Evolutionary conservation across 2,888 invertebrate genomes (phyloP).

Genomic region (Helobdella robusta): DNA sequence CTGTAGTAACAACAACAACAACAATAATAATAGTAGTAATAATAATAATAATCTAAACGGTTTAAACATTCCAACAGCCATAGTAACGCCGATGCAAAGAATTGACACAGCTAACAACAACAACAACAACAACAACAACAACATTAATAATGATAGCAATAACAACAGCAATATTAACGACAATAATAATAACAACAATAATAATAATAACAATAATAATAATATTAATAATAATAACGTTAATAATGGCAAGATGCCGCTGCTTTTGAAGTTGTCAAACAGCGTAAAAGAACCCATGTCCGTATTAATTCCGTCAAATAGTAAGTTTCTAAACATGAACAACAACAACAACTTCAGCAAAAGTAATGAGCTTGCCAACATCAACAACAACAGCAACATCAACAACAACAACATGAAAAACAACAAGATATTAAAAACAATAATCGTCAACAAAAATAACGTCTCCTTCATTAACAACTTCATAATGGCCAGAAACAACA

Average conservation of each 20-base stretch:
- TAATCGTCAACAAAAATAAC: background rate
- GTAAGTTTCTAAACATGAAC: background rate
- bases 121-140: background rate
- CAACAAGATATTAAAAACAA: background rate
- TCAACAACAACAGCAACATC: background rate
- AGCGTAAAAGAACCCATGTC: background rate
- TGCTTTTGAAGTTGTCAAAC: background rate
- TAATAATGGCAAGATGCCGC: background rate
- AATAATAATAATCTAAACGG: background rate
- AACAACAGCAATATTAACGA: background rate
- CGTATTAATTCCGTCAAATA: background rate
- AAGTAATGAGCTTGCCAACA: background rate
- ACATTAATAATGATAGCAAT: background rate
- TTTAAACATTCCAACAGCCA: conserved; percentile 19
- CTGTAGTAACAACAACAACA: background rate
- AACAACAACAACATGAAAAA: background rate
- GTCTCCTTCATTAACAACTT: background rate
- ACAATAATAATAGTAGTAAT: no score
- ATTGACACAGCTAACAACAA: background rate
- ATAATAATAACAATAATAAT: background rate
- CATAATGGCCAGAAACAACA: background rate
- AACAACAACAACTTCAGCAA: background rate
- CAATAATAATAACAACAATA: background rate
- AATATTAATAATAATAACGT: conserved; percentile 3
- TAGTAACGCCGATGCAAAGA: conserved; percentile 18